Percentiles rank a stretch among this genome's conserved stretches.
Conservation (phyloP, 2,797 vertebrate genomes). For the Pogoniulus pusillus region DNA sequence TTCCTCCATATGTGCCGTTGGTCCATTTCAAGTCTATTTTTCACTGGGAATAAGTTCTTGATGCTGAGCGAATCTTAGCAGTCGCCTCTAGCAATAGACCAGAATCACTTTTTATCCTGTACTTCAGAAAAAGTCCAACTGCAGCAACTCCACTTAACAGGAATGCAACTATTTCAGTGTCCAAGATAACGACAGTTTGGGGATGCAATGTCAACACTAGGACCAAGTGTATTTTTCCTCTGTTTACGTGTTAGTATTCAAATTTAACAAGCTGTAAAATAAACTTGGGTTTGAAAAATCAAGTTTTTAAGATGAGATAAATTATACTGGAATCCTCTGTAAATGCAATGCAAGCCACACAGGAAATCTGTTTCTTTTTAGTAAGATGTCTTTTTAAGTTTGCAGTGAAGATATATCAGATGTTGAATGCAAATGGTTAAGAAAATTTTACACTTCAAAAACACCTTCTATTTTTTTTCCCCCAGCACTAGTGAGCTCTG, state of each 20-base stretch:
- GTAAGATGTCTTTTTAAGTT: not conserved
- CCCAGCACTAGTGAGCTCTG: not conserved
- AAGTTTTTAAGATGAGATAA: not conserved
- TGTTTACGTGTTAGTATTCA: not conserved
- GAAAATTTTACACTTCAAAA: not conserved
- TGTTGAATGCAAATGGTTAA: not conserved
- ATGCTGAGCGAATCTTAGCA: conserved; percentile 79
- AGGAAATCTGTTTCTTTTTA: not conserved
- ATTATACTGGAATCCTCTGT: not conserved
- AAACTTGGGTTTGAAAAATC: not conserved
- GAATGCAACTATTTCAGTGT: not conserved
- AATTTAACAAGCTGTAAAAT: not conserved
- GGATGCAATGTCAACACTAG: not conserved
- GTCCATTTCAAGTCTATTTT: conserved; percentile 38
- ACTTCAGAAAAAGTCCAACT: conserved; percentile 83
- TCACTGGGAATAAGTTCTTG: conserved; percentile 78
- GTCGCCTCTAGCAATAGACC: conserved; percentile 67
- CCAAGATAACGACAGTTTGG: not conserved
- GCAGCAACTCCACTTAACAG: not conserved
- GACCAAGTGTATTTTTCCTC: not conserved
- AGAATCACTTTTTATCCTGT: conserved; percentile 75
- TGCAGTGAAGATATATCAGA: not conserved
- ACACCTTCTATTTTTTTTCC: not conserved
- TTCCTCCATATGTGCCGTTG: not conserved
- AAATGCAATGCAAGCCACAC: not conserved